Conservation (phyloP, 2,888 invertebrate genomes). For the Subacronicta megacephala region DNA sequence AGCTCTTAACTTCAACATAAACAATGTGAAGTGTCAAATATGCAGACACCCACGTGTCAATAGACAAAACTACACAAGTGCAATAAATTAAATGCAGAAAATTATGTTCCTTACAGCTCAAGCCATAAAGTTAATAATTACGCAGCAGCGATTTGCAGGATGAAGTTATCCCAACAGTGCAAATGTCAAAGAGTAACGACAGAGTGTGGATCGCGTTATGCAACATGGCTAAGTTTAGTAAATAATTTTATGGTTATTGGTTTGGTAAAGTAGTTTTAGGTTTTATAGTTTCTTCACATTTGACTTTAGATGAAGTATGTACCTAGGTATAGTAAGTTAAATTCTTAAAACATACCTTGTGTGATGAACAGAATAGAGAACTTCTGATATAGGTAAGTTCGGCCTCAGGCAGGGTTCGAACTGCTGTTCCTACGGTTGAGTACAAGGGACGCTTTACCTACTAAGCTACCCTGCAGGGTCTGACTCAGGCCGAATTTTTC, state of each 20-base stretch:
- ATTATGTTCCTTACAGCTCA: neutral
- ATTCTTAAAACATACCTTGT: too few species aligned
- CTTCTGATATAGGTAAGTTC: too few species aligned
- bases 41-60: slow-evolving; percentile 43
- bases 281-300: neutral
- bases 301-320: too few species aligned
- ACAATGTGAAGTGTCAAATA: slow-evolving; percentile 47
- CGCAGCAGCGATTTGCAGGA: neutral
- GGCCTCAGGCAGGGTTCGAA: too few species aligned
- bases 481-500: too few species aligned
- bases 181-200: slow-evolving; percentile 19
- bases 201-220: slow-evolving; percentile 21
- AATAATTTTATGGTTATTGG: slow-evolving; percentile 31
- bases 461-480: too few species aligned
- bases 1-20: slow-evolving; percentile 53
- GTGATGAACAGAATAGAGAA: too few species aligned
- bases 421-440: too few species aligned
- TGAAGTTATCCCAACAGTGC: slow-evolving; percentile 16
- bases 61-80: slow-evolving; percentile 5
- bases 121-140: slow-evolving; percentile 18
- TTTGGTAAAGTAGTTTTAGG: slow-evolving; percentile 17
- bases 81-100: neutral
- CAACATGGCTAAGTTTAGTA: slow-evolving; percentile 32
- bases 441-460: too few species aligned
- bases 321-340: too few species aligned